Conservation (phyloP, 2,888 invertebrate genomes). For the Latrodectus elegans region DNA sequence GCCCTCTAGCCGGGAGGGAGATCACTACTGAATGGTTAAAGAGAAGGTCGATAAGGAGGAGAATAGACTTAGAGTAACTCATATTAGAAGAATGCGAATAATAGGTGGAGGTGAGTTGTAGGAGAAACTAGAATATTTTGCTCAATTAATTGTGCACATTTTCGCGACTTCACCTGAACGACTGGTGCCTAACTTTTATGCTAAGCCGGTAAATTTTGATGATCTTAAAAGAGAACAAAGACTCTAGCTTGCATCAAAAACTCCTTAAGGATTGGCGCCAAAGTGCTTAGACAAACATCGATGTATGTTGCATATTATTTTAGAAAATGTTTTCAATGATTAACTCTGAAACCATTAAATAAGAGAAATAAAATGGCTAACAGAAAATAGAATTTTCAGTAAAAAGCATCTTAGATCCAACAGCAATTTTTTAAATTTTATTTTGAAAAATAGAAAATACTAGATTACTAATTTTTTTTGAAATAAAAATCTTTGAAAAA, state of each 20-base stretch:
- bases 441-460: too few species aligned
- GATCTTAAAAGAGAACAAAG: not conserved
- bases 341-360: too few species aligned
- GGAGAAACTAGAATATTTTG: constrained; percentile 32
- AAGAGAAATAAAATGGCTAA: too few species aligned
- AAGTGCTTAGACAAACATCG: too few species aligned
- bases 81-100: constrained; percentile 38
- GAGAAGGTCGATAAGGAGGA: not conserved
- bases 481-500: too few species aligned
- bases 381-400: too few species aligned
- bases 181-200: not conserved
- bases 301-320: too few species aligned
- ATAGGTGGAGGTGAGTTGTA: constrained; percentile 8
- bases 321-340: too few species aligned
- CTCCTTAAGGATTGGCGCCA: too few species aligned
- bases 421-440: too few species aligned
- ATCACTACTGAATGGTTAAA: not conserved
- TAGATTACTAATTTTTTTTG: too few species aligned
- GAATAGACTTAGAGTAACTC: not conserved
- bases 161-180: not conserved
- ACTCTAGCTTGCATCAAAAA: not conserved
- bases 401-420: too few species aligned
- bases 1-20: constrained; percentile 15
- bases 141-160: constrained; percentile 48
- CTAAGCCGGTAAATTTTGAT: not conserved